Evolutionary conservation across 2,797 vertebrate species (phyloP).

Genomic region (Telmatherina bonti): DNA sequence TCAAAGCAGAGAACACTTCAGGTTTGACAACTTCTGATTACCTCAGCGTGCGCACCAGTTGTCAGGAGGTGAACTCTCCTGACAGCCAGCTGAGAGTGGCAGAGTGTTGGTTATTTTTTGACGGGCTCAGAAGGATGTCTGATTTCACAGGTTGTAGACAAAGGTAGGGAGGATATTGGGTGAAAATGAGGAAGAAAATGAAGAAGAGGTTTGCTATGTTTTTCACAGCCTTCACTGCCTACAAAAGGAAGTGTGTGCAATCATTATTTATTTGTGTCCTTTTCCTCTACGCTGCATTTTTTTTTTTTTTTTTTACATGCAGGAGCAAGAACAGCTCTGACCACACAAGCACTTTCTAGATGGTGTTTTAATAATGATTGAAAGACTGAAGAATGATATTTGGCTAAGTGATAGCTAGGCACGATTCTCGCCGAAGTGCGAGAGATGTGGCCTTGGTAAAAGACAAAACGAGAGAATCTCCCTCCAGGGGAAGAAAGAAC

Average conservation of each 20-base stretch:
- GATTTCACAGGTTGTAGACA: conserved; percentile 65
- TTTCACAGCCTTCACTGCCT: conserved; percentile 36
- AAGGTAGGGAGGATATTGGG: conserved; percentile 42
- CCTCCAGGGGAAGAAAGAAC: conserved; percentile 56
- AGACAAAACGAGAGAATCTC: conserved; percentile 59
- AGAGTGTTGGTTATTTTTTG: conserved; percentile 67
- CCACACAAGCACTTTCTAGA: conserved; percentile 33
- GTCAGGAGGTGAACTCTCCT: conserved; percentile 62
- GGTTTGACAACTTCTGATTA: conserved; percentile 78
- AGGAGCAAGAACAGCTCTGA: conserved; percentile 29
- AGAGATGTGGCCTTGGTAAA: conserved; percentile 40
- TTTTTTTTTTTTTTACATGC: conserved; percentile 32
- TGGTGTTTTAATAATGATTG: conserved; percentile 31
- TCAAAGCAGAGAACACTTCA: conserved; percentile 61
- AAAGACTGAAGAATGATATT: conserved; percentile 46
- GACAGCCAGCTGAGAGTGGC: conserved; percentile 55
- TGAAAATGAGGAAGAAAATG: conserved; percentile 21
- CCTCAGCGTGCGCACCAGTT: conserved; percentile 54
- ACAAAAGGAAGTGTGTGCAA: conserved; percentile 56
- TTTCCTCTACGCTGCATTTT: conserved; percentile 25
- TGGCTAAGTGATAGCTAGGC: conserved; percentile 50
- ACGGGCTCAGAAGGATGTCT: conserved; percentile 60
- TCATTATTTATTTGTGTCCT: conserved; percentile 59
- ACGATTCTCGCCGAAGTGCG: conserved; percentile 46
- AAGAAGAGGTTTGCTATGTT: conserved; percentile 37